Evolutionary conservation across 2,888 invertebrate species (phyloP), one percentile per base, ranked within the genome.

Genomic region (Byasa hedistus): DNA sequence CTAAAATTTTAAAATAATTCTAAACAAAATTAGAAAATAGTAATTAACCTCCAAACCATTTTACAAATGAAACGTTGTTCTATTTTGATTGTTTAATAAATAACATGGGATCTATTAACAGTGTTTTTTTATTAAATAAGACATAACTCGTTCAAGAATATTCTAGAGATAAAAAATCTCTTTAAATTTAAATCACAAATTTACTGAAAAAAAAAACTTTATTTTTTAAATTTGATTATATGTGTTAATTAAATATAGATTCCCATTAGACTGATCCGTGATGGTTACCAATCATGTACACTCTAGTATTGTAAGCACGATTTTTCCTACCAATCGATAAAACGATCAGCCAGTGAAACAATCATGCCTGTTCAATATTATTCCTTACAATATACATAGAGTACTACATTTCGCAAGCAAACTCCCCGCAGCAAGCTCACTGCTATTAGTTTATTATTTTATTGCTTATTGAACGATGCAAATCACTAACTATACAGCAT

Each of bases 241-340:
- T 57, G 2, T 36, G n/a, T 36, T 17, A 32, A 44, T 36, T 2
- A 57, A 21, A 7, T 0, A 52, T 52, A 52, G 4, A 52, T 52
- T 19, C 21, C 7, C 17, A 15, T 52, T 19, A 54, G 21, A 67
- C 56, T 65, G 39, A 51, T 65, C 66, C 68, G 63, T 64, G 21
- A 64, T 57, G 32, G 54, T 60, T 64, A 32, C 32, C 15, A 23
- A 56, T 61, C 54, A 76, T 76, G 69, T 39, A 24, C 69, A 75
- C 80, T 76, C 72, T 78, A 81, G 62, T 62, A 64, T 69, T 71
- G 65, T 69, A 77, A 76, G 83, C 90, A 90, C 90, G 90, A 89
- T 88, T 89, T 89, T 89, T 88, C 85, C 84, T 68, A 76, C 83
- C 83, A 83, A 89, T 90, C 89, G 84, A 85, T 85, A 82, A 82